These are phyloP conservation scores for Rachycentron canadum DNA, from an alignment of 2,797 vertebrate species.

Conservation along the genomic window DNA sequence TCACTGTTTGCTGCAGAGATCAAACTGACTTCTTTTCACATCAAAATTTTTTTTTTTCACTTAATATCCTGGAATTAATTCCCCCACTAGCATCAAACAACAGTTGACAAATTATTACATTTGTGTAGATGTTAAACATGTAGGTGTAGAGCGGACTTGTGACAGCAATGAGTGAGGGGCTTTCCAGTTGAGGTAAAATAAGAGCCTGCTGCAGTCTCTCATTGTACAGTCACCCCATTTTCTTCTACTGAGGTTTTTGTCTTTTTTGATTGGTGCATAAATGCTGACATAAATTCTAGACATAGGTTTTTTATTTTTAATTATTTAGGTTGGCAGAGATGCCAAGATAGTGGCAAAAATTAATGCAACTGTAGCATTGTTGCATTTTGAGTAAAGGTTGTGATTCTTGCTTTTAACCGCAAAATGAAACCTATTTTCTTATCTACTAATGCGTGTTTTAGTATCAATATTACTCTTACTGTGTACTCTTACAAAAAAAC, in stretches of 20 bases:
- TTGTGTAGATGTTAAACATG: background rate
- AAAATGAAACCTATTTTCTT: background rate
- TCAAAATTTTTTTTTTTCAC: too few relatives aligned
- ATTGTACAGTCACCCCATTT: background rate
- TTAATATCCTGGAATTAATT: background rate
- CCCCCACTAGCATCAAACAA: background rate
- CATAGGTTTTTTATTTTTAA: background rate
- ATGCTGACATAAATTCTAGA: background rate
- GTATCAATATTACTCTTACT: background rate
- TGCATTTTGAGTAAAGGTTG: slow-evolving; percentile 1
- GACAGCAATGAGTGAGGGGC: background rate
- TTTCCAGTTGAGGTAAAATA: slow-evolving; percentile 10
- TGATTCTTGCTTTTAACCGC: background rate
- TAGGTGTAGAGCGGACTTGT: background rate
- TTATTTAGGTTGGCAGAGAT: too few relatives aligned
- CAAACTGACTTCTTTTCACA: background rate
- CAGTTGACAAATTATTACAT: accelerated
- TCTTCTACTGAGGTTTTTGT: background rate
- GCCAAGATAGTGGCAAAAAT: background rate
- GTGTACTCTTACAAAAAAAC: background rate
- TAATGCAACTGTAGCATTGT: background rate
- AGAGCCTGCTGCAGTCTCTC: background rate
- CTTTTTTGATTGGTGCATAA: background rate
- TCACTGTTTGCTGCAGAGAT: too few relatives aligned
- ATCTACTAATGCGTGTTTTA: background rate